phyloP scores from a whole-genome alignment of 2,113 vertebrate genomes.

The Paedocypris sp. region DNA sequence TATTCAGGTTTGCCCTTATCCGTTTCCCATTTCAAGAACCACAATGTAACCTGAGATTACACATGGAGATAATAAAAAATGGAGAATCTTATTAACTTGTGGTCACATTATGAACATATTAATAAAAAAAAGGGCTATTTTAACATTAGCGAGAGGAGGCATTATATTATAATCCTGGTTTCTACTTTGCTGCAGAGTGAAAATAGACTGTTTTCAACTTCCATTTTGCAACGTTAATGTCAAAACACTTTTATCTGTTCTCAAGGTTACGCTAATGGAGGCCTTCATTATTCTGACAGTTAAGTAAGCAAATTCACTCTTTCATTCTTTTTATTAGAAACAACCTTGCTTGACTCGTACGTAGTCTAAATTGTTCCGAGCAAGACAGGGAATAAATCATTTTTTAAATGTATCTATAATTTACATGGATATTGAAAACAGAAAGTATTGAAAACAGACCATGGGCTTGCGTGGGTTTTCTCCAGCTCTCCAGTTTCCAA shows the following conservation, averaged over 20 bases:
- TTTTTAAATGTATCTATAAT: too few relatives aligned
- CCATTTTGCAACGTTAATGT: neutral
- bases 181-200: neutral
- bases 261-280: neutral
- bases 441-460: too few relatives aligned
- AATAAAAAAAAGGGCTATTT: conserved; percentile 11
- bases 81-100: neutral
- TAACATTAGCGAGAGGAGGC: conserved; percentile 3
- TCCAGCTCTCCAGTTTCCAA: too few relatives aligned
- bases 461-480: too few relatives aligned
- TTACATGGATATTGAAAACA: too few relatives aligned
- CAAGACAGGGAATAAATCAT: too few relatives aligned
- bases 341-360: too few relatives aligned
- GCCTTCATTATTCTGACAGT: neutral
- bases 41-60: neutral
- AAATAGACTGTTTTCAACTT: neutral
- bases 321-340: too few relatives aligned
- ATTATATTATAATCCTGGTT: conserved; percentile 7
- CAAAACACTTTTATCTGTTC: neutral
- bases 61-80: neutral
- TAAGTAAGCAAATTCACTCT: too few relatives aligned
- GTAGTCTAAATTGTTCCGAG: too few relatives aligned
- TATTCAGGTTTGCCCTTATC: neutral
- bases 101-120: too few relatives aligned
- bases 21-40: neutral